A percentile compares a stretch with the other conserved stretches of the same genome.
Conservation (phyloP, 2,113 vertebrate genomes). For the Rhinolophus sinicus region DNA sequence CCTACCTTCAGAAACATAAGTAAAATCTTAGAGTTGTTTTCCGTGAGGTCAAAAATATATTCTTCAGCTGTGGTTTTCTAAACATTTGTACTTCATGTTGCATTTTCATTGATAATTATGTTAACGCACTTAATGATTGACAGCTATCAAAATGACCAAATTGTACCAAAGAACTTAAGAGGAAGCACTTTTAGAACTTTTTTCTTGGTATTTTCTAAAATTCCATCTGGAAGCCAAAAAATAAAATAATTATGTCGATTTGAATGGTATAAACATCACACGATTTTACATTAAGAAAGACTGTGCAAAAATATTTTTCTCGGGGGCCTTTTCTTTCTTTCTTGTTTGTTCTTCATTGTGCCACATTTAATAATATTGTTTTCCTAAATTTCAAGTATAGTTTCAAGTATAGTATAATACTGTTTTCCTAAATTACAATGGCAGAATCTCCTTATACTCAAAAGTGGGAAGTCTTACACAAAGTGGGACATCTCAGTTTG, state of each 20-base stretch:
- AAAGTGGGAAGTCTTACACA: not conserved
- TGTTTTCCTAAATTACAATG: too few species aligned
- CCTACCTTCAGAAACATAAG: constrained; percentile 57
- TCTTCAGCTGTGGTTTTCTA: constrained; percentile 65
- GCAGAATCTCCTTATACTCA: not conserved
- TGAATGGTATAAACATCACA: not conserved
- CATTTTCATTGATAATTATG: constrained; percentile 78
- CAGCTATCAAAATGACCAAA: constrained; percentile 76
- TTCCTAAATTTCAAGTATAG: not conserved
- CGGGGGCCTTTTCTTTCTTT: constrained; percentile 32
- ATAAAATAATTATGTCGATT: constrained; percentile 53
- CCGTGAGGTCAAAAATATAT: constrained; percentile 66
- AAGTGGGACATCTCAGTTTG: not conserved
- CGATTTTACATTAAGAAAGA: constrained; percentile 42
- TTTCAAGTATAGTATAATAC: too few species aligned
- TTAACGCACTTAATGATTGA: constrained; percentile 71
- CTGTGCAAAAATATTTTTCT: not conserved
- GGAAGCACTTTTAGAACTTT: constrained; percentile 49
- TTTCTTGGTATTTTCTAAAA: constrained; percentile 63
- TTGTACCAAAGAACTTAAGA: constrained; percentile 82
- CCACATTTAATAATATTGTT: constrained; percentile 48
- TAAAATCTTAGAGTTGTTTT: constrained; percentile 68
- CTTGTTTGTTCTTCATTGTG: constrained; percentile 26
- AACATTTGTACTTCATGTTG: constrained; percentile 74
- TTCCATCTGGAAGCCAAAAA: constrained; percentile 60